Percentiles rank a stretch among this genome's conserved stretches.
Conservation (phyloP, 2,113 vertebrate species). For the Eulacestoma nigropectus region DNA sequence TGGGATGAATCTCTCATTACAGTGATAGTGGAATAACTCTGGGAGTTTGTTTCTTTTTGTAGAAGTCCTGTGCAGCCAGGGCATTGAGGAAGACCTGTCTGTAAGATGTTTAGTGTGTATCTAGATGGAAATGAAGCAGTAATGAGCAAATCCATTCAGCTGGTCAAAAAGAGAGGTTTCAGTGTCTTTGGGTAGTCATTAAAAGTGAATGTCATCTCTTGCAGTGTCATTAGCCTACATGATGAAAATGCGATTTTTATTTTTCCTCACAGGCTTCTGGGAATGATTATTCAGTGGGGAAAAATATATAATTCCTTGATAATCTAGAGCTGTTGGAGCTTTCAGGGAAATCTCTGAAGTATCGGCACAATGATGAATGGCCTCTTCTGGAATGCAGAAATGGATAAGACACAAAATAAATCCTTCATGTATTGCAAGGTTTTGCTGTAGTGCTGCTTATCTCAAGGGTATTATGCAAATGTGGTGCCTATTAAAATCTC, state of each 20-base stretch:
- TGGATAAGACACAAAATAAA: conserved; percentile 34
- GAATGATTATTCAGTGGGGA: conserved; percentile 44
- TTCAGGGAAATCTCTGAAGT: conserved; percentile 43
- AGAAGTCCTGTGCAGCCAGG: neutral
- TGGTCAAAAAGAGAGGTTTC: conserved; percentile 20
- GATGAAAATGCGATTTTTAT: conserved; percentile 2
- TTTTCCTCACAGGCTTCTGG: neutral
- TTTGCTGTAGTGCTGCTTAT: conserved; percentile 33
- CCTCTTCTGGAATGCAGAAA: conserved; percentile 37
- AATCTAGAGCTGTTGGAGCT: conserved; percentile 46
- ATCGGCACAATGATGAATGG: conserved; percentile 50
- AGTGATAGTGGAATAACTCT: neutral
- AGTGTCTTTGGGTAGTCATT: conserved; percentile 3
- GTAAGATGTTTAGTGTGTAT: neutral
- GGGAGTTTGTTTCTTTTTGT: neutral
- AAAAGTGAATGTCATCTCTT: conserved; percentile 32
- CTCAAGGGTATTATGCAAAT: conserved; percentile 55
- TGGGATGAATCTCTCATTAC: neutral
- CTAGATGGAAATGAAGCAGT: neutral
- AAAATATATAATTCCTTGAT: conserved; percentile 51
- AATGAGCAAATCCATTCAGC: neutral
- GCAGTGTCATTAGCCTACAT: neutral
- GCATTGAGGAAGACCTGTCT: neutral
- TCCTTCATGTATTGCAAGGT: conserved; percentile 24
- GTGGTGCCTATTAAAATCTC: conserved; percentile 35